Base-by-base conservation (phyloP, 2,113 vertebrate species). In the Crotophaga sulcirostris region DNA sequence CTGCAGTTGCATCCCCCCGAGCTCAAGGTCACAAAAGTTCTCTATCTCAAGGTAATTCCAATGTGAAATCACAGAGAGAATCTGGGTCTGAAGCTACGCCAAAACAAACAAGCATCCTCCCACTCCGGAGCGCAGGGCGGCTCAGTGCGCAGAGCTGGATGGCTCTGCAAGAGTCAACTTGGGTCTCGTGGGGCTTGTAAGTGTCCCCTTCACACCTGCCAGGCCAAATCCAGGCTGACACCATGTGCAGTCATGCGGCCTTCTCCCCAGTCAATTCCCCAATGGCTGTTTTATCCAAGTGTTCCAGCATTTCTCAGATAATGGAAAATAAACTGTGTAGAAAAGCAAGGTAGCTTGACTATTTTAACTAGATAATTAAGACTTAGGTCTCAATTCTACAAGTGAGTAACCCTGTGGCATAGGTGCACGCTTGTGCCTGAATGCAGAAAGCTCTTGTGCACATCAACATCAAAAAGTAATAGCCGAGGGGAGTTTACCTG, bases 91-190 rank as follows among this genome's bases (percentile, higher is more conserved):
- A 79, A 58, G 44, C 74, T 52, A 26, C 1, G 16, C 84, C 84
- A 45, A 75, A 72, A 40, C 66, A 63, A 91, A 51, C 51, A 42
- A 42, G 45, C 24, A 45, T 76, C 40, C 36, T 95, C 58, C 58
- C 54, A 15, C 24, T 36, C n/a, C 0, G 3, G 62, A 76, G 54
- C 49, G 29, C 6, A 1, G 62, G 55, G 47, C 0, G 0, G 73
- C 21, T 89, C n/a, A 24, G 29, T 4, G 20, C 3, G 1, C 33
- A 33, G 66, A 47, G 45, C 70, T n/a, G 69, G 59, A 20, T 68
- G 58, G 45, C 63, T 93, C 79, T 88, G 79, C 67, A 51, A 51
- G 55, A 85, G 58, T 79, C 76, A 38, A 25, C 15, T 40, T 19
- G 72, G 59, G 25, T 90, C 85, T 77, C 18, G 0, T 69, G 88